Conservation (phyloP, 2,113 vertebrate genomes). For the Percina caprodes region DNA sequence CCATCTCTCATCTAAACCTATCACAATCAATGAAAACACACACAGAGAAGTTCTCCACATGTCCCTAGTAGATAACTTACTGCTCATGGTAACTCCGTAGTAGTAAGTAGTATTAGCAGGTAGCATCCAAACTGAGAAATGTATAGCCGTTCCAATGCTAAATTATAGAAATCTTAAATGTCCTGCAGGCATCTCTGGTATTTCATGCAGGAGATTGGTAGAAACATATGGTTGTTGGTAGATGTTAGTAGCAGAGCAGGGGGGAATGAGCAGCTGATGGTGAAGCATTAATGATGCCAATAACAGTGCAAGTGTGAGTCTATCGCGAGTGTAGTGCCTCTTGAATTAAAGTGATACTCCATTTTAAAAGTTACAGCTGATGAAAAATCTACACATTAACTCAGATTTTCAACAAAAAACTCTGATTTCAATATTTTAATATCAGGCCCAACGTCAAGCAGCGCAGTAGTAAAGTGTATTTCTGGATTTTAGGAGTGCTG, state of each 20-base stretch:
- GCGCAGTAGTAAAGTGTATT: not conserved
- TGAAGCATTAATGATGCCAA: not conserved
- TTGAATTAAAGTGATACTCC: not conserved
- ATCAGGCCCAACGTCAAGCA: not conserved
- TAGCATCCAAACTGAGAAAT: not conserved
- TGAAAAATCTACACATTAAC: not conserved
- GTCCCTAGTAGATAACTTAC: not conserved
- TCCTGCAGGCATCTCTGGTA: not conserved
- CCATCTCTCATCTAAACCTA: not conserved
- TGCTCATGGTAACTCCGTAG: not conserved
- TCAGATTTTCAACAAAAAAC: not conserved
- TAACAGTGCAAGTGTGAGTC: too few relatives aligned
- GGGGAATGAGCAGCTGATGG: not conserved
- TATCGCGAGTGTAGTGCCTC: not conserved
- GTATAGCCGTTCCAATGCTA: not conserved
- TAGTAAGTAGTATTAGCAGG: not conserved
- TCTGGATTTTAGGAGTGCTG: not conserved
- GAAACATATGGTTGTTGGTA: not conserved
- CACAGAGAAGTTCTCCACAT: not conserved
- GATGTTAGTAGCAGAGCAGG: not conserved
- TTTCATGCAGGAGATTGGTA: not conserved
- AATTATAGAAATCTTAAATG: not conserved
- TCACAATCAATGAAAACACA: not conserved
- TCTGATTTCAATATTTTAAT: not conserved
- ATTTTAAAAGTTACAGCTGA: not conserved